phyloP scores from a whole-genome alignment of 2,888 invertebrate genomes.

The Conistra vaccinii region DNA sequence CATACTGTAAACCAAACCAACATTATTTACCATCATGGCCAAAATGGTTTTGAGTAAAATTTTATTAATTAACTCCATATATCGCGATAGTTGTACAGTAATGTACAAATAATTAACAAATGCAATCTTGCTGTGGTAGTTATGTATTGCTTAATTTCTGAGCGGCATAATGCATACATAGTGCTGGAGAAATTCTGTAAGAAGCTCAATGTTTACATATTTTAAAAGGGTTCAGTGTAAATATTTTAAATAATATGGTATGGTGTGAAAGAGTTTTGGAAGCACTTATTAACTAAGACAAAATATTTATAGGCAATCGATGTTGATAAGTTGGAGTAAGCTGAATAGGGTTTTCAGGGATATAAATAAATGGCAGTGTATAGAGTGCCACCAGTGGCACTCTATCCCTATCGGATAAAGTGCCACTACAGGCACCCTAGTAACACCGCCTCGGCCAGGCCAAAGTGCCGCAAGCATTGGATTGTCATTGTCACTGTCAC shows the following conservation, averaged over 20 bases:
- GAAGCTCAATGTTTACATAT: slow-evolving; percentile 24
- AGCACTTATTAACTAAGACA: neutral
- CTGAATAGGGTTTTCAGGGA: neutral
- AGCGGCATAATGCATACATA: too few species aligned
- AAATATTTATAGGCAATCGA: slow-evolving; percentile 1
- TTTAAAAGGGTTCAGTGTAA: slow-evolving; percentile 25
- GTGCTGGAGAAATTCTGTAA: slow-evolving; percentile 1
- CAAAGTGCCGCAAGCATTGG: too few species aligned
- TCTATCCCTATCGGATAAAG: too few species aligned
- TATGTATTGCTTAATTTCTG: neutral
- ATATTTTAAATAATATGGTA: slow-evolving; percentile 14
- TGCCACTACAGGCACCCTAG: too few species aligned
- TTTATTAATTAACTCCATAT: neutral
- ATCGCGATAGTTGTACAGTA: neutral
- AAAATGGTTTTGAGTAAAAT: neutral
- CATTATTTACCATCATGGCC: neutral
- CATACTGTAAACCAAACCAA: neutral
- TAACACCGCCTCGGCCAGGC: too few species aligned
- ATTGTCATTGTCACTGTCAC: too few species aligned
- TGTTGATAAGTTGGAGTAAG: slow-evolving; percentile 4
- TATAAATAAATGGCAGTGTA: too few species aligned
- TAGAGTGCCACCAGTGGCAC: too few species aligned
- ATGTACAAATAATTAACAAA: neutral
- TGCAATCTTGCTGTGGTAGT: neutral
- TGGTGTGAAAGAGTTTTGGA: slow-evolving; percentile 7